A percentile compares a stretch with the other conserved stretches of the same genome.
Evolutionary conservation across 2,113 vertebrate genomes (phyloP).

Genomic region (Pristiophorus japonicus): DNA sequence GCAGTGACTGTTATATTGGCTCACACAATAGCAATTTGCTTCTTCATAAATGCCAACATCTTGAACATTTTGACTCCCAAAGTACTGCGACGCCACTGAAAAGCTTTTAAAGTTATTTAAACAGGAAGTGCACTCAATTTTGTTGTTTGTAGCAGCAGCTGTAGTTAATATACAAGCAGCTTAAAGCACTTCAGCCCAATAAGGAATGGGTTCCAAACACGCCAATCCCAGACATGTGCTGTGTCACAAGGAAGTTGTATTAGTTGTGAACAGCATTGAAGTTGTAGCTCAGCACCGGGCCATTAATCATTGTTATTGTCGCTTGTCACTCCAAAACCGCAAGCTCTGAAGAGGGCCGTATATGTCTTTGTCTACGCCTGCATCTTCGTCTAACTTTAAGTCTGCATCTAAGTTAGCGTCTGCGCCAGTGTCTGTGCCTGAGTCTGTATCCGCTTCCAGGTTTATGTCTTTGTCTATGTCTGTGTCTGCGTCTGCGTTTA

Average conservation of each 20-base stretch:
- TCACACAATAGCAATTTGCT: neutral
- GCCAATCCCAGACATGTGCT: neutral
- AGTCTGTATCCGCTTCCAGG: no score
- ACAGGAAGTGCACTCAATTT: neutral
- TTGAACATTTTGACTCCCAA: neutral
- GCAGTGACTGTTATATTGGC: neutral
- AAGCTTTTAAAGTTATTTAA: neutral
- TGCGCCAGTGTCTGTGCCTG: neutral
- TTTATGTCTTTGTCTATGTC: neutral
- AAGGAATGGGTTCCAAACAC: neutral
- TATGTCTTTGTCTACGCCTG: neutral
- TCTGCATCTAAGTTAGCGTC: neutral
- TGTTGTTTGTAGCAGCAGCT: neutral
- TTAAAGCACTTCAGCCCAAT: neutral
- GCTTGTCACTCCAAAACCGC: neutral
- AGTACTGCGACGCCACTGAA: neutral
- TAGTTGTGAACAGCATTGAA: neutral
- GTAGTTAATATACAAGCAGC: neutral
- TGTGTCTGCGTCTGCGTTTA: neutral
- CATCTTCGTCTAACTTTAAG: neutral
- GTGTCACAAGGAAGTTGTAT: neutral
- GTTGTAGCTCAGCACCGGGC: neutral
- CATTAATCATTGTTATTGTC: neutral
- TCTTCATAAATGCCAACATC: no score
- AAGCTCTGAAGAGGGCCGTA: neutral